These are phyloP conservation scores for Opisthograptis luteolata DNA, from an alignment of 2,888 invertebrate genomes.

Conservation along the genomic window DNA sequence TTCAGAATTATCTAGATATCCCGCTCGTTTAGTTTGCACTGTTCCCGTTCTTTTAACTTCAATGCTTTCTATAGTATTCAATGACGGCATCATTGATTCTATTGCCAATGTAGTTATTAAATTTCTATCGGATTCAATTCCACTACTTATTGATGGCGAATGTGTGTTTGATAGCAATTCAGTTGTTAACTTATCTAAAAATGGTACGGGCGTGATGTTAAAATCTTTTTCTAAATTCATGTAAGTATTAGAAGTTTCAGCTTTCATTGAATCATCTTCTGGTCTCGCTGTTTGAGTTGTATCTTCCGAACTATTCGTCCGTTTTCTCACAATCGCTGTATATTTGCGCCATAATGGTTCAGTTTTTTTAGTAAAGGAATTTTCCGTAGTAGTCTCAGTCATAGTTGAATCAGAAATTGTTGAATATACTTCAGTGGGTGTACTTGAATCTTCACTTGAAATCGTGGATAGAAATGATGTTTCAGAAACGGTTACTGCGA, in stretches of 20 bases:
- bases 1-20: conserved; percentile 61
- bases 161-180: conserved; percentile 22
- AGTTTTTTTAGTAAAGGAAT: conserved; percentile 15
- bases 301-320: conserved; percentile 32
- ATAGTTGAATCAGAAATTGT: neutral
- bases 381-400: conserved; percentile 11
- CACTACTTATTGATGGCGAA: neutral
- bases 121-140: neutral
- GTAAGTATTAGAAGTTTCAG: conserved; percentile 47
- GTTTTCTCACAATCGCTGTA: conserved; percentile 53
- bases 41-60: conserved; percentile 40
- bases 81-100: conserved; percentile 12
- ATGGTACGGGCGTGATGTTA: conserved; percentile 46
- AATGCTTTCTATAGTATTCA: conserved; percentile 15
- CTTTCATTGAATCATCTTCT: conserved; percentile 43
- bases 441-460: neutral
- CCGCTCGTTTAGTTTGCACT: conserved; percentile 64
- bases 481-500: neutral
- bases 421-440: neutral
- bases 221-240: conserved; percentile 47
- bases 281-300: conserved; percentile 26
- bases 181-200: conserved; percentile 45
- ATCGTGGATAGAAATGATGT: neutral
- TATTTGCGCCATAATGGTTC: conserved; percentile 53
- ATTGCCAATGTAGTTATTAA: conserved; percentile 6